Conservation (phyloP, 2,888 invertebrate species). For the Synergus japonicus region DNA sequence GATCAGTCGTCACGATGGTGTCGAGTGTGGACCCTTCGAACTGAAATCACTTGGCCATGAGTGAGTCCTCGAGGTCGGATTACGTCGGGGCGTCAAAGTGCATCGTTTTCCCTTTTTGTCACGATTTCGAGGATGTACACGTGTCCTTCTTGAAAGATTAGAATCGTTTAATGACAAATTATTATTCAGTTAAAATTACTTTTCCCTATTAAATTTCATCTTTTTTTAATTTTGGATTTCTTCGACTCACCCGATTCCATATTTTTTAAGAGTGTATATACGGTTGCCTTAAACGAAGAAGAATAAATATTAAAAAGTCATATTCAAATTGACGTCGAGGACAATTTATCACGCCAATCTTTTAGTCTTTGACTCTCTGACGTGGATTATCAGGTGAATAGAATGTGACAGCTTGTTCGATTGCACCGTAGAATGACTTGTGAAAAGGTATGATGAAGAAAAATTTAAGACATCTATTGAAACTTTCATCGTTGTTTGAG, state of each 20-base stretch:
- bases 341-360: slow-evolving; percentile 17
- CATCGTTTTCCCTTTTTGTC: slow-evolving; percentile 15
- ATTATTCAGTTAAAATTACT: background rate
- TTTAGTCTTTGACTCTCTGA: slow-evolving; percentile 3
- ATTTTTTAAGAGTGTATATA: too few relatives aligned
- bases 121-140: slow-evolving; percentile 24
- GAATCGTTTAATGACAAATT: background rate
- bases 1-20: slow-evolving; percentile 24
- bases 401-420: slow-evolving; percentile 18
- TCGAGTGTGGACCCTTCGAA: background rate
- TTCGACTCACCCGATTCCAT: too few relatives aligned
- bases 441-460: slow-evolving; percentile 15
- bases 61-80: slow-evolving; percentile 28
- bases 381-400: slow-evolving; percentile 16
- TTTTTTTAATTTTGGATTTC: too few relatives aligned
- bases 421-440: slow-evolving; percentile 14
- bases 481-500: background rate
- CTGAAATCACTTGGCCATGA: slow-evolving; percentile 26
- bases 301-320: background rate
- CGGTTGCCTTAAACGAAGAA: too few relatives aligned
- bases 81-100: slow-evolving; percentile 23
- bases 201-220: too few relatives aligned
- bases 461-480: slow-evolving; percentile 12
- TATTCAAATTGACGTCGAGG: background rate
- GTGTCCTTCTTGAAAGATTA: slow-evolving; percentile 7